Percentiles rank a stretch among this genome's conserved stretches.
Evolutionary conservation across 1,140 invertebrate genomes (phyloP).

Genomic region (Tetraneura akinire): DNA sequence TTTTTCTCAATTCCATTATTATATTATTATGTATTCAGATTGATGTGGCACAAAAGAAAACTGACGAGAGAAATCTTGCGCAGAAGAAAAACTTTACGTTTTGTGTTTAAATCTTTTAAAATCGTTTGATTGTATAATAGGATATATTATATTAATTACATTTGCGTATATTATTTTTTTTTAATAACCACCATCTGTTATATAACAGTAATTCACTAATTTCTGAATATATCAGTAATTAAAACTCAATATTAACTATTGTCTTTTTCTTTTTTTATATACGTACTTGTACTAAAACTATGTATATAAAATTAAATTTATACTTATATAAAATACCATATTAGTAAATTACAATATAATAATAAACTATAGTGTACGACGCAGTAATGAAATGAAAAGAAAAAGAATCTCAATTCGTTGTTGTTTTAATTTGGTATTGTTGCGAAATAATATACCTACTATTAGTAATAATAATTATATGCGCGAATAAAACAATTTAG

Average conservation of each 20-base stretch:
- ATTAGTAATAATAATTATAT: conserved; percentile 6
- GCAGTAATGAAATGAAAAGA: conserved; percentile 6
- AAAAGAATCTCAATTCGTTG: conserved; percentile 3
- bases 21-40: conserved; percentile 43
- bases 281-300: background rate
- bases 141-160: background rate
- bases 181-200: too few relatives aligned
- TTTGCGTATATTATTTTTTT: background rate
- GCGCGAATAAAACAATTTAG: conserved; percentile 28
- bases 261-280: too few relatives aligned
- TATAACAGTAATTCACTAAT: too few relatives aligned
- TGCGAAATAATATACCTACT: background rate
- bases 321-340: background rate
- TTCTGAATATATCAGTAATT: too few relatives aligned
- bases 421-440: conserved; percentile 14
- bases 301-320: background rate
- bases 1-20: conserved; percentile 50
- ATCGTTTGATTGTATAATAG: background rate
- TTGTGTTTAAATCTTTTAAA: background rate
- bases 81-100: background rate
- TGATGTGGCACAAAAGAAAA: conserved; percentile 38
- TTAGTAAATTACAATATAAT: too few relatives aligned
- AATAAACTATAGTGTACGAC: background rate
- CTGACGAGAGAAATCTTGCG: background rate
- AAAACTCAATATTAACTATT: background rate